Conservation (phyloP, 1,140 invertebrate species). For the Heliconius nattereri region DNA sequence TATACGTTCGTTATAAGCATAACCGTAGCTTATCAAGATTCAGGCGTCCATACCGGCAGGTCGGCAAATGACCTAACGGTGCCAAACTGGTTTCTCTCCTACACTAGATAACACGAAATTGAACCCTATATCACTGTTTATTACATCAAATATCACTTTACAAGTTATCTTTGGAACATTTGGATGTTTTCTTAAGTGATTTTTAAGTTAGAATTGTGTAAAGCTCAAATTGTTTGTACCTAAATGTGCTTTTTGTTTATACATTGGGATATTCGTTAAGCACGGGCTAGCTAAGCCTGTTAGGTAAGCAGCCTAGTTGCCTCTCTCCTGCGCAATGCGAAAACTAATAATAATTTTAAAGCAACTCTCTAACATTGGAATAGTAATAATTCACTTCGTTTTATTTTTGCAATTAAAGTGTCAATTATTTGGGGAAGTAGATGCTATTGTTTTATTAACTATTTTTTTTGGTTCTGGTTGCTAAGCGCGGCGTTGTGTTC, state of each 20-base stretch:
- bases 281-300: background rate
- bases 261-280: background rate
- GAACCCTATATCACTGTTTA: conserved; percentile 3
- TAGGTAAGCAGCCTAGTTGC: background rate
- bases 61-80: conserved; percentile 31
- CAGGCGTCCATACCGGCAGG: conserved; percentile 16
- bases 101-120: background rate
- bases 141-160: background rate
- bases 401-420: background rate
- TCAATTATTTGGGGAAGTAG: background rate
- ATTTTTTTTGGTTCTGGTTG: background rate
- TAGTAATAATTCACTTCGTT: background rate
- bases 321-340: background rate
- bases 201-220: background rate
- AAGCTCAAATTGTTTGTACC: background rate
- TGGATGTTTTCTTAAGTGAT: background rate
- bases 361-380: background rate
- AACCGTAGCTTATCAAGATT: conserved; percentile 24
- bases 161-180: background rate
- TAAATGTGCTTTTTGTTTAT: background rate
- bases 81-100: conserved; percentile 18
- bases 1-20: conserved; percentile 8
- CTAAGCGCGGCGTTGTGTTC: no score
- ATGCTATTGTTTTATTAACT: background rate
- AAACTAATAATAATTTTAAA: background rate